Conservation (phyloP, 2,888 invertebrate species). For the Cataglyphis cursor region DNA sequence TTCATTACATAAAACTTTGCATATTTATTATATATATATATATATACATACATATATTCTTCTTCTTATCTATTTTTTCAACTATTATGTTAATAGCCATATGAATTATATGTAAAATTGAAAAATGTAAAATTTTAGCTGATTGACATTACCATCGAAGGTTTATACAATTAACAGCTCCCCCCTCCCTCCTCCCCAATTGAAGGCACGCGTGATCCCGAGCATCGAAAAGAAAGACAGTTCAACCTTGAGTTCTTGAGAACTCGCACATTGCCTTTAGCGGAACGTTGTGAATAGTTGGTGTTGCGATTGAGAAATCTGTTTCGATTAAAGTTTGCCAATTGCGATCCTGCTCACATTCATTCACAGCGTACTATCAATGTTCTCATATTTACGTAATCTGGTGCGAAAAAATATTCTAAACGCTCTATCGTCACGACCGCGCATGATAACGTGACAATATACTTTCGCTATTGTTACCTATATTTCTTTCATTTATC, state of each 20-base stretch:
- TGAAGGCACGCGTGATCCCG: conserved; percentile 3
- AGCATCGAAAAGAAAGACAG: conserved; percentile 22
- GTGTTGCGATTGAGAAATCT: not conserved
- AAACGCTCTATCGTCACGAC: not conserved
- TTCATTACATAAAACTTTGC: not conserved
- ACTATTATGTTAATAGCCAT: too few relatives aligned
- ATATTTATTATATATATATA: not conserved
- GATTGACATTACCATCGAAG: conserved; percentile 1
- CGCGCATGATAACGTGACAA: not conserved
- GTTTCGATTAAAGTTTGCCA: not conserved
- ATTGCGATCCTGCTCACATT: not conserved
- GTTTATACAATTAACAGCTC: conserved; percentile 20
- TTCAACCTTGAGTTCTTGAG: conserved; percentile 30
- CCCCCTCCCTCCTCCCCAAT: not conserved
- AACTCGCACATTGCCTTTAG: not conserved
- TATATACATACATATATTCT: not conserved
- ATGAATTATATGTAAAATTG: conserved; percentile 6
- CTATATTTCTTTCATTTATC: not conserved
- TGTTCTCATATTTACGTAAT: conserved; percentile 8
- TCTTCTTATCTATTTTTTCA: too few relatives aligned
- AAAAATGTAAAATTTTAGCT: not conserved
- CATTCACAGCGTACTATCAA: not conserved
- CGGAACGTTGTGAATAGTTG: not conserved
- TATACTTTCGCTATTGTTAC: not conserved
- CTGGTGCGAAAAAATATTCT: not conserved